Base-by-base conservation (phyloP, 2,888 invertebrate genomes). In the Cephonodes hylas region DNA sequence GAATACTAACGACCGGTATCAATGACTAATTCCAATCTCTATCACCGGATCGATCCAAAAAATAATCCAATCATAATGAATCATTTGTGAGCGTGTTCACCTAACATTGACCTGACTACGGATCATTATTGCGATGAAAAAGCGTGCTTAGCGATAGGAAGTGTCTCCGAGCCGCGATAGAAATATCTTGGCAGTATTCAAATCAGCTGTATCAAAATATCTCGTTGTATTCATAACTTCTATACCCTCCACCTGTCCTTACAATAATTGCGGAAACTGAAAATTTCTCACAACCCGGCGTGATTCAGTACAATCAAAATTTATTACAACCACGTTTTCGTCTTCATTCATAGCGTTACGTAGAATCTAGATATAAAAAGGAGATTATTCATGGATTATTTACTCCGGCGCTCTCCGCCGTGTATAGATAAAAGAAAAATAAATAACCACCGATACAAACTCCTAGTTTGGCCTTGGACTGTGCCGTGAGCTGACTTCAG, bases 261-360 rank as follows among this genome's bases (percentile, higher is more conserved):
- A 31, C 53, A 18, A 18, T 31, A 27, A 48, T 48, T 53, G 53
- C 27, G 31, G 53, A 53, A 53, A 31, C 53, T 18, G 18, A 53
- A 53, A 6, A 27, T 27, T 53, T 53, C 53, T 31, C 31, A 53
- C 53, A 31, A 53, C 4, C 18, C 15, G 15, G 27, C 53, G 31
- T 53, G 31, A 53, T 53, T 53, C 31, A 53, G 53, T 53, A 53
- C 53, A 53, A 53, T 53, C 53, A 4, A 10, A 31, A 31, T 31
- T 27, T 48, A 48, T 48, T 31, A 53, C 10, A 31, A 31, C 27
- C 48, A 48, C 48, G 15, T 27, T 53, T 53, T 53, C 53, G 31
- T 53, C 48, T 48, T 53, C 53, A 53, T 53, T 53, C 53, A 53
- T 53, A 18, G 27, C 27, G 53, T 53, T 53, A 53, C 53, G 53